These are phyloP conservation scores for Scaptomyza polygonia DNA, from an alignment of 2,888 invertebrate species.

Conservation along the genomic window DNA sequence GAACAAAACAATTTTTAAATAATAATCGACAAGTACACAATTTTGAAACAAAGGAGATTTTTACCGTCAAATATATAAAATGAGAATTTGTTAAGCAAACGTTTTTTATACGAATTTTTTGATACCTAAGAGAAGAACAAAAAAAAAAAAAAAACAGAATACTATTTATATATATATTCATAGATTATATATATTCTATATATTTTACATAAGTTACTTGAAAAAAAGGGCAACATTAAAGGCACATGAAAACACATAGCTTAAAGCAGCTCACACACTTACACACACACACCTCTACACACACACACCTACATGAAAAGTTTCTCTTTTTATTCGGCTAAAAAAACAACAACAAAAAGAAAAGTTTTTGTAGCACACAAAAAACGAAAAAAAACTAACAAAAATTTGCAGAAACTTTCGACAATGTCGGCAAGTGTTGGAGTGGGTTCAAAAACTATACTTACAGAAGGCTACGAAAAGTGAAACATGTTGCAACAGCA, in stretches of 20 bases:
- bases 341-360: not conserved
- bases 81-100: constrained; percentile 69
- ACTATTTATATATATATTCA: constrained; percentile 64
- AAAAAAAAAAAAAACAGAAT: constrained; percentile 35
- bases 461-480: constrained; percentile 42
- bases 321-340: constrained; percentile 37
- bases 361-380: constrained; percentile 44
- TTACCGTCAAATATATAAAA: constrained; percentile 43
- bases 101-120: constrained; percentile 74
- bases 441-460: constrained; percentile 15
- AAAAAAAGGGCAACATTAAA: constrained; percentile 36
- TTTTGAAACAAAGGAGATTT: constrained; percentile 67
- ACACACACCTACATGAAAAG: constrained; percentile 30
- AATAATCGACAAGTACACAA: constrained; percentile 43
- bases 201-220: constrained; percentile 52
- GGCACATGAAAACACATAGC: constrained; percentile 39
- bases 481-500: constrained; percentile 56
- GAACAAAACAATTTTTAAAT: constrained; percentile 26
- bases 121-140: constrained; percentile 46
- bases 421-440: constrained; percentile 65
- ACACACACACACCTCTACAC: constrained; percentile 23
- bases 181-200: constrained; percentile 47
- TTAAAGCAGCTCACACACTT: constrained; percentile 33
- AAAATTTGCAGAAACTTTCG: constrained; percentile 54
- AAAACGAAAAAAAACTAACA: constrained; percentile 48